These are phyloP conservation scores for Percina caprodes DNA, from an alignment of 2,113 vertebrate genomes.

Conservation along the genomic window DNA sequence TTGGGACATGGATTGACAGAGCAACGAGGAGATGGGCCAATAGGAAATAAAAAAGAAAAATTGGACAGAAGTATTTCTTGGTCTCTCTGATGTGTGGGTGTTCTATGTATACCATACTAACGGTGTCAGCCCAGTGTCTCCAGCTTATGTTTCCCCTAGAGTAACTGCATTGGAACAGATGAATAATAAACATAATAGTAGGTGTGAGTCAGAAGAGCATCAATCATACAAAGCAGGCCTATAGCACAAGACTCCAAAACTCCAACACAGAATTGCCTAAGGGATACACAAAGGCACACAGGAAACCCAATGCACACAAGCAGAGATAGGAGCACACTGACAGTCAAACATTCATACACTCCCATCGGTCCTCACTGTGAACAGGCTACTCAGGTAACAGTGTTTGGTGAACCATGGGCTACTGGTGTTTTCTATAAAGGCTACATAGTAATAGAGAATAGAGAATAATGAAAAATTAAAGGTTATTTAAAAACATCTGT, in stretches of 20 bases:
- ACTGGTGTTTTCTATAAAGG: not conserved
- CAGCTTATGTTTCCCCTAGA: constrained; percentile 19
- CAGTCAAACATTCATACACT: not conserved
- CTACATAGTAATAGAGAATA: not conserved
- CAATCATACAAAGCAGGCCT: constrained; percentile 18
- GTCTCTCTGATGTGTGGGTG: constrained; percentile 1
- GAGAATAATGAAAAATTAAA: no score
- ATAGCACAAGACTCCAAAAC: constrained; percentile 7
- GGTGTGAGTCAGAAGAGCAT: constrained; percentile 19
- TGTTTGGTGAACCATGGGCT: not conserved
- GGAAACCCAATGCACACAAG: not conserved
- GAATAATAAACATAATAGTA: constrained; percentile 35
- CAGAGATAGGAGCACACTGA: not conserved
- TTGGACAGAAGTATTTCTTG: not conserved
- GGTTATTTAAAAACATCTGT: no score
- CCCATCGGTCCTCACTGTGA: not conserved
- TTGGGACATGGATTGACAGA: not conserved
- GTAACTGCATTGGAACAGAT: constrained; percentile 14
- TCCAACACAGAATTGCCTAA: constrained; percentile 18
- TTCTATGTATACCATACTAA: not conserved
- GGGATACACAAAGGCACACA: constrained; percentile 20
- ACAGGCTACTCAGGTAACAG: not conserved
- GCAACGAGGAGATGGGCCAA: not conserved
- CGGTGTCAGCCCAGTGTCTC: constrained; percentile 11
- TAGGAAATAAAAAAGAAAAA: not conserved